Evolutionary conservation across 2,797 vertebrate species (phyloP), one percentile per base, ranked within the genome.

Genomic region (Sibirionetta formosa): DNA sequence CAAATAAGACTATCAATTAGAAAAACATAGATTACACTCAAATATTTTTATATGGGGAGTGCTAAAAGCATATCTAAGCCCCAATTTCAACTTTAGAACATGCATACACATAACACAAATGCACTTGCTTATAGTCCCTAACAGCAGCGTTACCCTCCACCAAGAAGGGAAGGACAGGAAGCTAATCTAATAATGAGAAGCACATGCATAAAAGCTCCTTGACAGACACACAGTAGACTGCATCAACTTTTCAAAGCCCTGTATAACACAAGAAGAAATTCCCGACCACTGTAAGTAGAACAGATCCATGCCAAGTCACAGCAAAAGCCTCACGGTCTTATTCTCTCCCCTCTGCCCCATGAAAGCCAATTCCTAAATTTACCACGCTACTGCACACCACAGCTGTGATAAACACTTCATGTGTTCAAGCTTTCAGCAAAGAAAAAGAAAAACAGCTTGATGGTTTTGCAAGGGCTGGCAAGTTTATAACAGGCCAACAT

Each of bases 381-480:
- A 51, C 16, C 61, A 58, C 20, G 12, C n/a, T 81, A 83, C 5
- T 83, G 65, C 76, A 83, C 26, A 88, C 38, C 40, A 63, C 75
- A 79, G 70, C 65, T 76, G 77, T 7, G 31, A 53, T n/a, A 83
- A 95, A 90, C 31, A 79, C 33, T 40, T 82, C 9, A 58, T 8
- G 29, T 1, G 4, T 51, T 88, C 38, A 56, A 93, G 44, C 82
- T 68, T 75, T 79, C 5, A 19, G 82, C 57, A 46, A n/a, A 82
- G 88, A 90, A 33, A 22, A 42, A 63, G 4, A 26, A 64, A 78
- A 88, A 90, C 48, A 86, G 20, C 69, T 82, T 68, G 48, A 23
- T 73, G 35, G 51, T 94, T 94, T 94, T 94, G 70, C 69, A 96
- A 96, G 85, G 22, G 38, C 80, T 91, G 80, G 87, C 89, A 87